A percentile compares a stretch with the other conserved stretches of the same genome.
phyloP scores from a whole-genome alignment of 2,113 vertebrate genomes.

The Otocyon megalotis region DNA sequence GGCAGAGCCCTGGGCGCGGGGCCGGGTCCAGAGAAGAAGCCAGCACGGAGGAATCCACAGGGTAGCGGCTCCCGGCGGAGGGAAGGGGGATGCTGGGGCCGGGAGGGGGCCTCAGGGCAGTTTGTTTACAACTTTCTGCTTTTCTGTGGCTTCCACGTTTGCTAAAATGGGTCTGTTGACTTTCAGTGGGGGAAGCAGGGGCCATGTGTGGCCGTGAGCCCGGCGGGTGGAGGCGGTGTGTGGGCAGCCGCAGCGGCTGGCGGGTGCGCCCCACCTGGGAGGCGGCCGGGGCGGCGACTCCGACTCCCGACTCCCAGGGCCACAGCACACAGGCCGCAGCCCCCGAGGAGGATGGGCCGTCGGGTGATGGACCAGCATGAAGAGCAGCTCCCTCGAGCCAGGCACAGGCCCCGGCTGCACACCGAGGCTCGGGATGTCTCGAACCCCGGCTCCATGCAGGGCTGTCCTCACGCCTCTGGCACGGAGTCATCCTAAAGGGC shows the following conservation, averaged over 20 bases:
- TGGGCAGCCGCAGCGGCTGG: background rate
- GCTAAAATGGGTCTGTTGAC: constrained; percentile 70
- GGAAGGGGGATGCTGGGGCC: background rate
- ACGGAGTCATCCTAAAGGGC: fast-evolving
- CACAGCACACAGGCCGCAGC: fast-evolving
- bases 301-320: background rate
- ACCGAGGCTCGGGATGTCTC: fast-evolving
- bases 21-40: fast-evolving
- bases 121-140: background rate
- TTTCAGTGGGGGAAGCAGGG: background rate
- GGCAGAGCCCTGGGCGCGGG: fast-evolving
- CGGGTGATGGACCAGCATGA: fast-evolving
- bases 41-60: background rate
- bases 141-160: background rate
- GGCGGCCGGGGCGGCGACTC: fast-evolving
- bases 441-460: fast-evolving
- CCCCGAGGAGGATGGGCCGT: background rate
- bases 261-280: background rate
- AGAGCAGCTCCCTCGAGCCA: fast-evolving
- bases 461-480: fast-evolving
- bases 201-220: constrained; percentile 24
- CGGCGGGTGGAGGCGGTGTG: background rate
- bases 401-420: fast-evolving
- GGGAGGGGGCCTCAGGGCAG: background rate
- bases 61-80: background rate